phyloP scores from a whole-genome alignment of 2,113 vertebrate genomes.

The Tenebrosternarchus preto region DNA sequence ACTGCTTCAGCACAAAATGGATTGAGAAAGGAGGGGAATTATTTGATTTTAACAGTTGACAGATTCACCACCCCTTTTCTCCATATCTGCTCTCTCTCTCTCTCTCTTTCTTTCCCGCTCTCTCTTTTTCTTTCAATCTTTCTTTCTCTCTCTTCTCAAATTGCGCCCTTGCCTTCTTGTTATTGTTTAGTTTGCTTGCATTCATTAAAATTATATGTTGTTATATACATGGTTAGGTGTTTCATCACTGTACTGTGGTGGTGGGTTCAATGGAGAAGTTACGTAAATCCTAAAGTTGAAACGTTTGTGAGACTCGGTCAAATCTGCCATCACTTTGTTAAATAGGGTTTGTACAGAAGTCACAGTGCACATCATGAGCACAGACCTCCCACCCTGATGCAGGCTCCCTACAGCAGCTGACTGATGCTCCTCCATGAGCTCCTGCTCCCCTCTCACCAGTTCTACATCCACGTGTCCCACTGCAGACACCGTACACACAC shows the following conservation, averaged over 20 bases:
- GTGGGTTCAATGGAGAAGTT: background rate
- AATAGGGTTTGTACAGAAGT: constrained; percentile 8
- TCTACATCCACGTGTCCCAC: constrained; percentile 26
- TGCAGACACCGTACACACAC: constrained; percentile 17
- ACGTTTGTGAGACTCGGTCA: background rate
- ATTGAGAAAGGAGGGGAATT: constrained; percentile 31
- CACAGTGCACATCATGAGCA: background rate
- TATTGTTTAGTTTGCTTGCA: background rate
- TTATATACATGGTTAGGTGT: constrained; percentile 11
- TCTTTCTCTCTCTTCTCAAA: background rate
- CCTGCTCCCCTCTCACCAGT: constrained; percentile 10
- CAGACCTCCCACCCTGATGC: background rate
- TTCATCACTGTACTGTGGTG: background rate
- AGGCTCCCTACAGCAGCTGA: background rate
- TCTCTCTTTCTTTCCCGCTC: background rate
- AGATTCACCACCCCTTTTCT: constrained; percentile 7
- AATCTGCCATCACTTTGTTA: constrained; percentile 15
- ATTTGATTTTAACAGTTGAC: constrained; percentile 44
- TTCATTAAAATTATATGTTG: constrained; percentile 15
- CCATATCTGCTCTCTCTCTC: constrained; percentile 1
- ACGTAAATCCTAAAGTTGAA: background rate
- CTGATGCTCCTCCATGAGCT: too few relatives aligned
- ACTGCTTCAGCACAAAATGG: constrained; percentile 48
- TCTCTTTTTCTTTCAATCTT: too few relatives aligned
- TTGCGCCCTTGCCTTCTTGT: background rate